Evolutionary conservation across 2,797 vertebrate genomes (phyloP), one percentile per base, ranked within the genome.

Genomic region (Falco peregrinus): DNA sequence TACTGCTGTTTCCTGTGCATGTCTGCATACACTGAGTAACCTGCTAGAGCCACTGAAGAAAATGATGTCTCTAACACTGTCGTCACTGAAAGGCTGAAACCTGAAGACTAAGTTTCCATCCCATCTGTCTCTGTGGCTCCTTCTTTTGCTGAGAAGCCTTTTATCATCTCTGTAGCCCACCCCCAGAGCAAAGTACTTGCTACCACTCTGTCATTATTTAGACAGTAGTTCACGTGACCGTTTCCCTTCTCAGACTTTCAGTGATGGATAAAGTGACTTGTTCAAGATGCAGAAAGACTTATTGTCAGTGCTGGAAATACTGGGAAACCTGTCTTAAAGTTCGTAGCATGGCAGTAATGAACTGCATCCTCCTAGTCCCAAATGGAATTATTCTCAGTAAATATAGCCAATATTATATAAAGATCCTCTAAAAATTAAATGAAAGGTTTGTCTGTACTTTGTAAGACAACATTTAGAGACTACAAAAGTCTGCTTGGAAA

Each of bases 191-290:
- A 64, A 87, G 5, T 41, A 25, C 12, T 91, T 91, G 35, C 39
- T 79, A 45, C 20, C 7, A 18, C 26, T 43, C 22, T 47, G 16
- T 64, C 14, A 13, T 64, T 6, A 26, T 41, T 60, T 82, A 84
- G 45, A 56, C 11, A 41, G 33, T 10, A 60, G 56, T 28, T 88
- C 1, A 0, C 3, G 1, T 29, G 14, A 18, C 5, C 3, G 5
- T 73, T 76, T 81, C 16, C 18, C 31, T 75, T 89, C 51, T 75
- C 53, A 33, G 41, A 26, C 43, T 71, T 15, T 41, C 2, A 2
- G 33, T 64, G 41, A 47, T 86, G 59, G 41, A 59, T 70, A 67
- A 94, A 77, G 51, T 85, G 81, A 50, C 35, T 70, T 43, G 14
- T 64, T 90, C 60, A 84, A 84, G 26, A 41, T 48, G 25, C 39